A percentile compares a stretch with the other conserved stretches of the same genome.
Evolutionary conservation across 2,888 invertebrate species (phyloP).

Genomic region (Epirrhoe tristata): DNA sequence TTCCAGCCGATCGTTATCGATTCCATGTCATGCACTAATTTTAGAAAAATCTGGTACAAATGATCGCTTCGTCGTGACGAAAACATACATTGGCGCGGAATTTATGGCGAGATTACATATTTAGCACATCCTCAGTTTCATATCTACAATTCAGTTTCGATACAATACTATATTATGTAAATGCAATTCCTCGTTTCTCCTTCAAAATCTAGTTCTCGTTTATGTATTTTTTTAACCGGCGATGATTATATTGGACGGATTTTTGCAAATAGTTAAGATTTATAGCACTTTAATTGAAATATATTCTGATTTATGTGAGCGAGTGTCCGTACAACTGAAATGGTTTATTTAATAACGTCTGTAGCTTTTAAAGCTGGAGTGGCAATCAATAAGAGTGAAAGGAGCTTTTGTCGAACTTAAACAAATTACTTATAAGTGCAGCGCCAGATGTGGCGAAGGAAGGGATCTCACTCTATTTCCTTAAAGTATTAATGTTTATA

Average conservation of each 20-base stretch:
- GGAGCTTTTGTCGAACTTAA: constrained; percentile 30
- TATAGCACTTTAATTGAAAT: constrained; percentile 7
- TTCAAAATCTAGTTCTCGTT: constrained; percentile 15
- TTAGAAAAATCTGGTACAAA: constrained; percentile 66
- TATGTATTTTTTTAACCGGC: neutral
- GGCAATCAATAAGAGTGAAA: constrained; percentile 33
- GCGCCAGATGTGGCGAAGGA: constrained; percentile 23
- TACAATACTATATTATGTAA: constrained; percentile 23
- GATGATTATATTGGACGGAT: neutral
- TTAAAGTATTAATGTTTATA: constrained; percentile 29
- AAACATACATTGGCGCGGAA: constrained; percentile 44
- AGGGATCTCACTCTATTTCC: constrained; percentile 30
- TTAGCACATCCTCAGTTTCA: constrained; percentile 39
- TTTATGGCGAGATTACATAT: constrained; percentile 46
- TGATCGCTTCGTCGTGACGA: constrained; percentile 51
- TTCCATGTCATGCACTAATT: constrained; percentile 70
- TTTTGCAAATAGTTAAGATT: constrained; percentile 5
- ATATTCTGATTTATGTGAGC: constrained; percentile 4
- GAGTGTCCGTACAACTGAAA: constrained; percentile 11
- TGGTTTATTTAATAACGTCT: constrained; percentile 17
- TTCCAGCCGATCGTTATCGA: constrained; percentile 64
- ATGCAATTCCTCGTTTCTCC: constrained; percentile 24
- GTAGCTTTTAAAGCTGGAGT: constrained; percentile 21
- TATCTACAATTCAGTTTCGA: constrained; percentile 25
- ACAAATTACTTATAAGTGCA: constrained; percentile 26